Base-by-base conservation (phyloP, 2,797 vertebrate species). In the Babyrousa celebensis region DNA sequence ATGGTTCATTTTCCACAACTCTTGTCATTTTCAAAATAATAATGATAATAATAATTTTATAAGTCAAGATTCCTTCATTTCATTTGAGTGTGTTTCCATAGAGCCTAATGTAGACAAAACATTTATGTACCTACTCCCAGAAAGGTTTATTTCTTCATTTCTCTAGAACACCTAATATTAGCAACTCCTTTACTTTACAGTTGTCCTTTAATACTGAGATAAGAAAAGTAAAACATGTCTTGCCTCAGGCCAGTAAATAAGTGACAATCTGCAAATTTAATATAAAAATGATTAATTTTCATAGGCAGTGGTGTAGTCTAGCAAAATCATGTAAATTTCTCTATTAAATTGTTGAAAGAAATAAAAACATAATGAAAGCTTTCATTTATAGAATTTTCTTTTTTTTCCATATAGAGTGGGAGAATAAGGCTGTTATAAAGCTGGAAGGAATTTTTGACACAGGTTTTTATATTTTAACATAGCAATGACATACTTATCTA, bases 251-350 rank as follows among this genome's bases (percentile, higher is more conserved):
- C 89, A 87, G 85, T 96, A 97, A 97, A 95, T 95, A 97, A 96
- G 70, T 93, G 93, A 97, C 94, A 97, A 85, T 97, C 89, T 96
- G 77, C 52, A 96, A 95, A 96, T 96, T 95, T 98, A 97, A 97
- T 97, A 97, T 91, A 94, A 93, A 97, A 98, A 96, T 97, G 78
- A 97, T 96, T 97, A 95, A 91, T 97, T 97, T 95, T 96, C 79
- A 72, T 89, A 94, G 91, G 92, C 68, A 94, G 40, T 92, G 17
- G 32, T 91, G 6, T 77, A 91, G 74, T 91, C 85, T 48, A 79
- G 82, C 54, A 96, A 97, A 96, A 95, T 10, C 93, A 91, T 91
- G 16, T 92, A 97, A 96, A 97, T 94, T 91, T 16, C 8, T 58
- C 85, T 87, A 93, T 84, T 96, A 98, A 93, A 90, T 84, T 93